Conservation (phyloP, 2,797 vertebrate genomes). For the Peromyscus attwateri region DNA sequence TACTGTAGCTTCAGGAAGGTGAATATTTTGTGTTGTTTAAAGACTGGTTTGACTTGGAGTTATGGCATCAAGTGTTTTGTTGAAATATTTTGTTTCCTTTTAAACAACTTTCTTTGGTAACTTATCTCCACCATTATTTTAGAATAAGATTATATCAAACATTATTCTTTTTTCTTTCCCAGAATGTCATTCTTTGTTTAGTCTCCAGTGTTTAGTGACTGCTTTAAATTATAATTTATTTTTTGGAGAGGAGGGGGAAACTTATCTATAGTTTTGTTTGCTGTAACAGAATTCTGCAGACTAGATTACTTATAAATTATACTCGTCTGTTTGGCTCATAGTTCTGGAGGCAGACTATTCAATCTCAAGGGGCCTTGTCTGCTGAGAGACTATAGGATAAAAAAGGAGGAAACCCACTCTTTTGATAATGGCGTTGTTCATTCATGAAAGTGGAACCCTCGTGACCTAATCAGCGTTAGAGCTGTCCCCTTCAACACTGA, state of each 20-base stretch:
- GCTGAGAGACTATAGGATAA: neutral
- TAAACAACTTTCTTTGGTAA: conserved; percentile 19
- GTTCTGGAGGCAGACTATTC: neutral
- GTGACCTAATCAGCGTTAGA: neutral
- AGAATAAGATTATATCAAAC: neutral
- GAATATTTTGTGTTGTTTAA: conserved; percentile 54
- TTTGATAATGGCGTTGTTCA: neutral
- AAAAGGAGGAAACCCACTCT: neutral
- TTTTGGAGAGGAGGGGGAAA: neutral
- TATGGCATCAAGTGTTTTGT: conserved; percentile 43
- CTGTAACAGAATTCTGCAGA: neutral
- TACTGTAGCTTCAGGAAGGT: conserved; percentile 37
- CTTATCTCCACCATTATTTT: conserved; percentile 46
- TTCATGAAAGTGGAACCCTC: neutral
- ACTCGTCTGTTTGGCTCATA: neutral
- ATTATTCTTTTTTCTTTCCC: conserved; percentile 51
- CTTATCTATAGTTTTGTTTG: neutral
- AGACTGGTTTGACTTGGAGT: conserved; percentile 38
- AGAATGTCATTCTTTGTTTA: conserved; percentile 48
- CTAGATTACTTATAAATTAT: neutral
- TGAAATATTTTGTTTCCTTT: conserved; percentile 62
- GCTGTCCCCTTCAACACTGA: neutral
- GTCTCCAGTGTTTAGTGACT: conserved; percentile 39
- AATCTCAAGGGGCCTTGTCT: neutral
- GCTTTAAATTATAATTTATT: neutral